Evolutionary conservation across 2,113 vertebrate species (phyloP).

Genomic region (Anthoscopus minutus): DNA sequence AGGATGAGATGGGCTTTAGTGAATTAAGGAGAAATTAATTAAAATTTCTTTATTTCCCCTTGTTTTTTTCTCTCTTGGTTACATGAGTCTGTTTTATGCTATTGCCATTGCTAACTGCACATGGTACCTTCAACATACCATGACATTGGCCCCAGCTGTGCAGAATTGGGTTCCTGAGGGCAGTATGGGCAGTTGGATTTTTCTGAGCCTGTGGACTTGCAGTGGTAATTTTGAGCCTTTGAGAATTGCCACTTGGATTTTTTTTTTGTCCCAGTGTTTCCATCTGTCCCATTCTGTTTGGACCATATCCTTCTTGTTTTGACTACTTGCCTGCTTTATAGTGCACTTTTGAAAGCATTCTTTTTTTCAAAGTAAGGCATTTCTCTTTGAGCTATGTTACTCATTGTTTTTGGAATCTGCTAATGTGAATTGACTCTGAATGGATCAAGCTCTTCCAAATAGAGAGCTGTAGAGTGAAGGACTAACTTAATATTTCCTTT

Average conservation of each 20-base stretch:
- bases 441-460: neutral
- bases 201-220: neutral
- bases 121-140: rapidly evolving
- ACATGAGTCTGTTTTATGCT: neutral
- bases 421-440: neutral
- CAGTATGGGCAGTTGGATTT: neutral
- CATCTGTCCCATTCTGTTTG: neutral
- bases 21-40: neutral
- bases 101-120: neutral
- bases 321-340: neutral
- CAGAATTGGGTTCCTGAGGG: neutral
- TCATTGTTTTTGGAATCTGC: neutral
- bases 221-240: neutral
- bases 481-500: neutral
- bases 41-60: rapidly evolving
- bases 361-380: neutral
- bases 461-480: neutral
- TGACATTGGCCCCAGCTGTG: neutral
- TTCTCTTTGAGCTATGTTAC: neutral
- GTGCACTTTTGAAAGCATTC: neutral
- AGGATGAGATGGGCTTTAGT: neutral
- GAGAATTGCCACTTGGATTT: neutral
- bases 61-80: neutral
- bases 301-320: neutral
- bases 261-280: neutral